A percentile compares a stretch with the other conserved stretches of the same genome.
Evolutionary conservation across 2,797 vertebrate genomes (phyloP).

Genomic region (Sebastes hubbsi): DNA sequence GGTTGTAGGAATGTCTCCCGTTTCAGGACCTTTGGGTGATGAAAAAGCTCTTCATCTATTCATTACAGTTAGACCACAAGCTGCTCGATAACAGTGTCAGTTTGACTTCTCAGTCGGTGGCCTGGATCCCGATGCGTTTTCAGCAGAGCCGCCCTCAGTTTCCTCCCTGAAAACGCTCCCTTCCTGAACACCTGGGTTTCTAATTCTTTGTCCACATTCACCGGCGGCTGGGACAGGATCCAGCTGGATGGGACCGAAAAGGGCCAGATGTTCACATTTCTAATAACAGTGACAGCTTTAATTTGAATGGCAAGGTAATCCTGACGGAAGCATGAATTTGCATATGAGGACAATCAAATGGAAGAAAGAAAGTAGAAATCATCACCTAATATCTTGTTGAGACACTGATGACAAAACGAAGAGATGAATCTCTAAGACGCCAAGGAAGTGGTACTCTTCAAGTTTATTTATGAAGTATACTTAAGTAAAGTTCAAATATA

Average conservation of each 20-base stretch:
- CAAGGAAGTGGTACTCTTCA: background rate
- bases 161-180: slow-evolving; percentile 40
- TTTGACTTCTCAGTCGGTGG: slow-evolving; percentile 18
- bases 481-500: too few relatives aligned
- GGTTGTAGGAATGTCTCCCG: background rate
- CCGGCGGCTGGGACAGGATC: slow-evolving; percentile 12
- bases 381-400: background rate
- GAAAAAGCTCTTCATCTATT: slow-evolving; percentile 34
- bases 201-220: slow-evolving; percentile 46
- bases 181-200: slow-evolving; percentile 74
- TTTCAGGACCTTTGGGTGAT: background rate
- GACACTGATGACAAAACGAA: background rate
- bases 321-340: background rate
- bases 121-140: slow-evolving; percentile 29
- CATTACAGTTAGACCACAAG: slow-evolving; percentile 18
- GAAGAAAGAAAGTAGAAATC: background rate
- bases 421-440: background rate
- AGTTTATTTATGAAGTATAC: too few relatives aligned
- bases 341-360: background rate
- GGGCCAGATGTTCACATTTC: slow-evolving; percentile 52
- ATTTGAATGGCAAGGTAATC: slow-evolving; percentile 21
- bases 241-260: slow-evolving; percentile 47
- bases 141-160: slow-evolving; percentile 18
- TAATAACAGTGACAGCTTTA: slow-evolving; percentile 18
- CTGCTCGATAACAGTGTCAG: background rate